These are phyloP conservation scores for Ellobius talpinus DNA, from an alignment of 2,113 vertebrate genomes.

Conservation along the genomic window DNA sequence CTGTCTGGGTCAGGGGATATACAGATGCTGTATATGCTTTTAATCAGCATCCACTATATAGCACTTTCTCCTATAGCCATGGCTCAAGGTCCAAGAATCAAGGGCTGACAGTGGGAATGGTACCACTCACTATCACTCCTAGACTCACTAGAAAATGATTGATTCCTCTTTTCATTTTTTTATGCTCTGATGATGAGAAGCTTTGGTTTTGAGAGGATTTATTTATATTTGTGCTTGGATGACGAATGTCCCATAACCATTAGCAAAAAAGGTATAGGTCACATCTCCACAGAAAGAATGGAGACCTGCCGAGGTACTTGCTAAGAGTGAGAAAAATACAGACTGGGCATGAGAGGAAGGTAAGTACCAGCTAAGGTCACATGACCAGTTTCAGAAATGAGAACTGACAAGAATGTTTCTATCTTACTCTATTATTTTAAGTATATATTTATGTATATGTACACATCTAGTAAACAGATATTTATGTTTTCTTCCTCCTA, in stretches of 20 bases:
- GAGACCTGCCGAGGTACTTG: not conserved
- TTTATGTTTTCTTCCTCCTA: not conserved
- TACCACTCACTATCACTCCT: not conserved
- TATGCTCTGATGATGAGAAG: not conserved
- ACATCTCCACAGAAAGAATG: not conserved
- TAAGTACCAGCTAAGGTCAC: not conserved
- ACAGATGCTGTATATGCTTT: not conserved
- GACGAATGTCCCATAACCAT: not conserved
- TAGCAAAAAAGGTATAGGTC: not conserved
- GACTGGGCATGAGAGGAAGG: not conserved
- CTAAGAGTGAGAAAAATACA: not conserved
- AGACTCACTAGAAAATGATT: not conserved
- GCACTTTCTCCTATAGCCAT: not conserved
- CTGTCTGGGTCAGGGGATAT: not conserved
- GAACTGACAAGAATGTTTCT: not conserved
- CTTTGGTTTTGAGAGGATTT: not conserved
- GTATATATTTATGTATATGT: not conserved
- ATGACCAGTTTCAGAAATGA: not conserved
- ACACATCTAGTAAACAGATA: too few relatives aligned
- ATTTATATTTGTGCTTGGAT: not conserved
- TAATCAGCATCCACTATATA: not conserved
- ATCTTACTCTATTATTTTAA: not conserved
- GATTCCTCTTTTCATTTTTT: not conserved
- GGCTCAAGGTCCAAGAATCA: not conserved
- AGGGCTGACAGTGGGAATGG: not conserved